These are phyloP conservation scores for Charadrius vociferus DNA, from an alignment of 2,113 vertebrate genomes.

Conservation along the genomic window DNA sequence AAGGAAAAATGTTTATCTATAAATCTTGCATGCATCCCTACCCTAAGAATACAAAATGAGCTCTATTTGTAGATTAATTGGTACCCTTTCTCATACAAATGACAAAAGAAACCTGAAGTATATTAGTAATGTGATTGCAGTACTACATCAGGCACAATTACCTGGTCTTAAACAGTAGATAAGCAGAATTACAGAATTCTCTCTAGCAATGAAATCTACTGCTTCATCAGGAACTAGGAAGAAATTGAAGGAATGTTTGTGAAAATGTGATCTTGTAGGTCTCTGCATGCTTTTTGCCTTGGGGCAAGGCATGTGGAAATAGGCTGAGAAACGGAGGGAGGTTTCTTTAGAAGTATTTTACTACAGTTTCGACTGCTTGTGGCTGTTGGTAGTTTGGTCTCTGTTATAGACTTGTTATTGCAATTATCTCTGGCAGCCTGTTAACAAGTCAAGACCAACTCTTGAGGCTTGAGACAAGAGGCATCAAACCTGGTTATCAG, in stretches of 20 bases:
- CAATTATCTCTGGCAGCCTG: neutral
- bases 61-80: neutral
- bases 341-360: neutral
- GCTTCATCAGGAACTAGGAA: conserved; percentile 24
- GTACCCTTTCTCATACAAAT: conserved; percentile 42
- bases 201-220: neutral
- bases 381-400: neutral
- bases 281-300: neutral
- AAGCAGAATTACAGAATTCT: conserved; percentile 42
- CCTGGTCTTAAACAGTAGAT: conserved; percentile 54
- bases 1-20: neutral
- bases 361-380: neutral
- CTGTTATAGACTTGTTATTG: neutral
- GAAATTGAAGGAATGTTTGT: conserved; percentile 26
- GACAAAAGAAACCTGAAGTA: conserved; percentile 20
- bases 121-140: conserved; percentile 42
- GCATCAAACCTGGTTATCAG: neutral
- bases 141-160: conserved; percentile 45
- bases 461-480: neutral
- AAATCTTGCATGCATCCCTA: neutral
- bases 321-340: neutral
- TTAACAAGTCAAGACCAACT: neutral
- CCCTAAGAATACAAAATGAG: neutral
- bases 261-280: neutral
- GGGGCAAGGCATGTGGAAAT: neutral